These are phyloP conservation scores for Notechis scutatus DNA, from an alignment of 2,113 vertebrate genomes.

Conservation along the genomic window DNA sequence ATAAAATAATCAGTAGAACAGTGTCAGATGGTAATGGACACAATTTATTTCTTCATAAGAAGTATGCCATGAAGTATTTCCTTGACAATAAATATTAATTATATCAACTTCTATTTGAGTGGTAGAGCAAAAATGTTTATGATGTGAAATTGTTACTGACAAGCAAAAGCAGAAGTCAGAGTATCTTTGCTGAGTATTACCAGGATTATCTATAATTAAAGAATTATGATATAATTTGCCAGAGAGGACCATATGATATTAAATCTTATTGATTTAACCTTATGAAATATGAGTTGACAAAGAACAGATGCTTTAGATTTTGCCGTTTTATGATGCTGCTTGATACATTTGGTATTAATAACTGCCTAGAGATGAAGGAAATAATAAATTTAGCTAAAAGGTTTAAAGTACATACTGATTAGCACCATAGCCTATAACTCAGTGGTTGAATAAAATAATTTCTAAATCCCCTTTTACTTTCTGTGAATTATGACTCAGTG, in stretches of 20 bases:
- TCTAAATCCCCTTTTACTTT: not conserved
- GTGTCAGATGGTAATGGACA: not conserved
- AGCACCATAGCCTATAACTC: not conserved
- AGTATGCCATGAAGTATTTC: not conserved
- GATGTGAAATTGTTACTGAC: not conserved
- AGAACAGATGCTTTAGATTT: not conserved
- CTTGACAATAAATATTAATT: not conserved
- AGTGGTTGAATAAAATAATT: not conserved
- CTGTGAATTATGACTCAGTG: not conserved
- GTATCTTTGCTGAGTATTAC: constrained; percentile 15
- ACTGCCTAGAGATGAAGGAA: constrained; percentile 21
- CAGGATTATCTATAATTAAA: constrained; percentile 31
- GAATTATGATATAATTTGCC: constrained; percentile 19
- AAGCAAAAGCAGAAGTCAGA: not conserved
- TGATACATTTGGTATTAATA: not conserved
- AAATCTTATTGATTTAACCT: not conserved
- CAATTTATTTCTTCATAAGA: not conserved
- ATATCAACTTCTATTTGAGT: not conserved
- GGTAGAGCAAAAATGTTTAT: not conserved
- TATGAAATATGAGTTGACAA: constrained; percentile 26
- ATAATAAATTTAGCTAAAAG: not conserved
- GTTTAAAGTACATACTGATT: not conserved
- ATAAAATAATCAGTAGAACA: not conserved
- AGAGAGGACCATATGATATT: not conserved
- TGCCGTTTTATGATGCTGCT: not conserved